These are phyloP conservation scores for Luidia sarsii DNA, from an alignment of 53 echinoderm and acorn worm genomes.

Conservation along the genomic window DNA sequence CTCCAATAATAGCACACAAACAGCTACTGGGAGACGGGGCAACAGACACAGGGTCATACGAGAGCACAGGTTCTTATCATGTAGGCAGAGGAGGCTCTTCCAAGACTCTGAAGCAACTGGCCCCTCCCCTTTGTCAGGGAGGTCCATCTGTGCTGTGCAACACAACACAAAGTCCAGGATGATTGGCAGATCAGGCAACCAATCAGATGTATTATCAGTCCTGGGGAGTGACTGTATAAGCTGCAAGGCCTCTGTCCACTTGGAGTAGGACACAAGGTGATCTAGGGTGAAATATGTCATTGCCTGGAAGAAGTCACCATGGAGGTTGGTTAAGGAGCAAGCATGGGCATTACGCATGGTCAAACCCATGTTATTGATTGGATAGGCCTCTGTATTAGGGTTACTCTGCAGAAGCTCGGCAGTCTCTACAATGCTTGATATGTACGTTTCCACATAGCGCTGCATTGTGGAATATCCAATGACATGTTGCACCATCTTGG, in stretches of 20 bases:
- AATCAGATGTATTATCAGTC: constrained; percentile 4
- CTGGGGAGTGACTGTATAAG: constrained; percentile 52
- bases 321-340: constrained; percentile 60
- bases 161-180: constrained; percentile 85
- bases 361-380: constrained; percentile 27
- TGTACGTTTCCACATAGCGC: constrained; percentile 56
- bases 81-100: constrained; percentile 64
- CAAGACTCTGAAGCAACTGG: constrained; percentile 51
- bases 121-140: constrained; percentile 41
- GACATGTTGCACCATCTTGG: constrained; percentile 56
- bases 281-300: constrained; percentile 69
- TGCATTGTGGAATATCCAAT: constrained; percentile 65
- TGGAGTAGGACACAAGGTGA: constrained; percentile 59
- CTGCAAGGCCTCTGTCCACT: constrained; percentile 72
- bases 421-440: constrained; percentile 18
- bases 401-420: constrained; percentile 26
- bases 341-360: constrained; percentile 60
- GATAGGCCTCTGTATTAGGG: constrained; percentile 29
- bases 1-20: constrained; percentile 75
- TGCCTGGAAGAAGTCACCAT: constrained; percentile 56
- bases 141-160: constrained; percentile 61
- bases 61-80: constrained; percentile 58
- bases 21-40: constrained; percentile 66
- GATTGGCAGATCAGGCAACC: constrained; percentile 54
- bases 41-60: constrained; percentile 71